These are phyloP conservation scores for Oxytorus armatus DNA, from an alignment of 2,888 invertebrate species.

Conservation along the genomic window DNA sequence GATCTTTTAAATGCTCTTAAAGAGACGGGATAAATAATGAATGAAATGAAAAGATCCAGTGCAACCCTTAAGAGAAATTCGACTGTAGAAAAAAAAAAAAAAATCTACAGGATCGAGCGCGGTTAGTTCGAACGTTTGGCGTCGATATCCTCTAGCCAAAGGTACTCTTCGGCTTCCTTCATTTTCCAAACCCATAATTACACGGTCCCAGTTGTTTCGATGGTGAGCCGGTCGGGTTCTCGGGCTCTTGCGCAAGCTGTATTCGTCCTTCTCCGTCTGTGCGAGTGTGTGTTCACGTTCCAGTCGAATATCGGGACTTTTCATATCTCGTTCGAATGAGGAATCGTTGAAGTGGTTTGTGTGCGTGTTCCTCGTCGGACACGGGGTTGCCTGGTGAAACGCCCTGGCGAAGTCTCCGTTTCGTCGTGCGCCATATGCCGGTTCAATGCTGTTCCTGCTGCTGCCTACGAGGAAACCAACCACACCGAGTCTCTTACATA, in stretches of 20 bases:
- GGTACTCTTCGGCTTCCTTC: conserved; percentile 56
- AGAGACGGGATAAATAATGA: too few relatives aligned
- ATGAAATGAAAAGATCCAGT: too few relatives aligned
- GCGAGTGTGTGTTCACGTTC: conserved; percentile 4
- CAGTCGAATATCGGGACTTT: too few relatives aligned
- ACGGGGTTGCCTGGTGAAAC: conserved; percentile 50
- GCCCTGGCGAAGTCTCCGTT: conserved; percentile 70
- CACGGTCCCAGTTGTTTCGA: conserved; percentile 69
- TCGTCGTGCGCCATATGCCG: conserved; percentile 77
- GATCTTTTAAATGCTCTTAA: too few relatives aligned
- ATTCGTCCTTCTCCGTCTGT: conserved; percentile 22
- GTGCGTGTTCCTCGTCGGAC: conserved; percentile 43
- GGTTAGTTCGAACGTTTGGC: conserved; percentile 37
- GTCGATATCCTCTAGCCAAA: conserved; percentile 54
- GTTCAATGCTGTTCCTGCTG: conserved; percentile 67
- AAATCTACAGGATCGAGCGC: conserved; percentile 30
- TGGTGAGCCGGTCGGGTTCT: conserved; percentile 37
- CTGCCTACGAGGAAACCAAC: conserved; percentile 51
- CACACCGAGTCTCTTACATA: conserved; percentile 62
- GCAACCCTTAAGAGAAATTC: conserved; percentile 16
- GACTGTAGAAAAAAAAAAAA: conserved; percentile 27
- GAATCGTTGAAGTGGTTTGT: conserved; percentile 30
- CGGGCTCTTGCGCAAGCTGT: conserved; percentile 33
- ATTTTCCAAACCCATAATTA: conserved; percentile 71
- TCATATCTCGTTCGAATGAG: conserved; percentile 4